A percentile compares a stretch with the other conserved stretches of the same genome.
Evolutionary conservation across 2,888 invertebrate species (phyloP).

Genomic region (Synanthedon andrenaeformis): DNA sequence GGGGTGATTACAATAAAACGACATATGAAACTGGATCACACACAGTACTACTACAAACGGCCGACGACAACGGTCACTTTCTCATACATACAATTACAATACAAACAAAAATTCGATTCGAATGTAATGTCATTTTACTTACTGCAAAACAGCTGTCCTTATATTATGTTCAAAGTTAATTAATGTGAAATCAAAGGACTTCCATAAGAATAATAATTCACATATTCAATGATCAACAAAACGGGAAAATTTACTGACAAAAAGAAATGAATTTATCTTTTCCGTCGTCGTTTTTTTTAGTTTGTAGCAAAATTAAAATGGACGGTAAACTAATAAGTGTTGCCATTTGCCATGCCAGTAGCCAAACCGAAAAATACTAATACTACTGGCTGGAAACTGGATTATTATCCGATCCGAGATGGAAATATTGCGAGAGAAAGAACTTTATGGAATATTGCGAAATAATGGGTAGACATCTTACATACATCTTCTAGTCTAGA

Average conservation of each 20-base stretch:
- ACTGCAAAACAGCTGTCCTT: conserved; percentile 38
- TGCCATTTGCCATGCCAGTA: conserved; percentile 33
- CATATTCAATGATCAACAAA: conserved; percentile 32
- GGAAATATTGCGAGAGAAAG: too few relatives aligned
- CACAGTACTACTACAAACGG: conserved; percentile 24
- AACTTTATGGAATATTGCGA: too few relatives aligned
- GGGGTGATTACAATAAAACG: conserved; percentile 34
- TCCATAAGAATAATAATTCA: conserved; percentile 30
- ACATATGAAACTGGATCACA: conserved; percentile 57
- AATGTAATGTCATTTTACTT: conserved; percentile 44
- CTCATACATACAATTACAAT: conserved; percentile 15
- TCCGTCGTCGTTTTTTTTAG: conserved; percentile 57
- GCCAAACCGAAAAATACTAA: background rate
- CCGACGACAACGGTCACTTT: conserved; percentile 59
- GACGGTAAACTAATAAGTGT: conserved; percentile 35
- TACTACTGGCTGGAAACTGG: too few relatives aligned
- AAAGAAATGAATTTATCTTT: conserved; percentile 39
- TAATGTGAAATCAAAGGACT: conserved; percentile 30
- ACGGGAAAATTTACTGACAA: conserved; percentile 39
- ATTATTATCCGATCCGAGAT: too few relatives aligned
- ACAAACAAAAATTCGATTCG: conserved; percentile 53
- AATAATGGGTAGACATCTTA: too few relatives aligned
- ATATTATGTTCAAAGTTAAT: conserved; percentile 15
- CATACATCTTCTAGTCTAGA: too few relatives aligned
- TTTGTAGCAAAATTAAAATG: conserved; percentile 56